phyloP scores from a whole-genome alignment of 1,140 invertebrate genomes.

The Periplaneta americana region DNA sequence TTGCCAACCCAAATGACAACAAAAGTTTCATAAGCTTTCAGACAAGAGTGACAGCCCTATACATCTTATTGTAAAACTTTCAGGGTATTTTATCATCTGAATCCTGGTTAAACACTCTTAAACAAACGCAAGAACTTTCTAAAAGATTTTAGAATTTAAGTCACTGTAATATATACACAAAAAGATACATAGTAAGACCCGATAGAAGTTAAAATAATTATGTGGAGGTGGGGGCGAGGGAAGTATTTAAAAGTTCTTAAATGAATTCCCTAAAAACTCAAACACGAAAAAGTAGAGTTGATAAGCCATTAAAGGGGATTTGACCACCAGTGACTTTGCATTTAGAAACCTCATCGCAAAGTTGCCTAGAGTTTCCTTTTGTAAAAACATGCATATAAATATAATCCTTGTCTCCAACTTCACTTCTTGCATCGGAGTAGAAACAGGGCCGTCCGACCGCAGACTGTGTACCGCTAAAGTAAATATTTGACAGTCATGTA shows the following conservation, averaged over 20 bases:
- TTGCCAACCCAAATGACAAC: no score
- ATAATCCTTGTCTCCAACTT: not conserved
- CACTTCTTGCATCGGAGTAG: not conserved
- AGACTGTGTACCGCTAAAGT: not conserved
- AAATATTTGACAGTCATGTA: not conserved
- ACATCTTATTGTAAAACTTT: no score
- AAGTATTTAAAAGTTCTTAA: not conserved
- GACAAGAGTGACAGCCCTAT: no score
- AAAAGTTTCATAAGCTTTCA: no score
- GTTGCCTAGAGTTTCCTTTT: not conserved
- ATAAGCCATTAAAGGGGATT: not conserved
- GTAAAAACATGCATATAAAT: not conserved
- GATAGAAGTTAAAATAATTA: not conserved
- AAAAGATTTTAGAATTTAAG: not conserved
- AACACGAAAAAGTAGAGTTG: not conserved
- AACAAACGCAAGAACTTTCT: not conserved
- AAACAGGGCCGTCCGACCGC: not conserved
- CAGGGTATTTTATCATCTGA: no score
- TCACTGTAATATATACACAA: not conserved
- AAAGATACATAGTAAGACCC: not conserved
- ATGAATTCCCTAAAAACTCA: not conserved
- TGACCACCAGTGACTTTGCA: not conserved
- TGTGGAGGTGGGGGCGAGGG: no score
- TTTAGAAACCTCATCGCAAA: not conserved
- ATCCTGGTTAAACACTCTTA: not conserved